Base-by-base conservation (phyloP, 1,140 invertebrate species). In the Riptortus pedestris region DNA sequence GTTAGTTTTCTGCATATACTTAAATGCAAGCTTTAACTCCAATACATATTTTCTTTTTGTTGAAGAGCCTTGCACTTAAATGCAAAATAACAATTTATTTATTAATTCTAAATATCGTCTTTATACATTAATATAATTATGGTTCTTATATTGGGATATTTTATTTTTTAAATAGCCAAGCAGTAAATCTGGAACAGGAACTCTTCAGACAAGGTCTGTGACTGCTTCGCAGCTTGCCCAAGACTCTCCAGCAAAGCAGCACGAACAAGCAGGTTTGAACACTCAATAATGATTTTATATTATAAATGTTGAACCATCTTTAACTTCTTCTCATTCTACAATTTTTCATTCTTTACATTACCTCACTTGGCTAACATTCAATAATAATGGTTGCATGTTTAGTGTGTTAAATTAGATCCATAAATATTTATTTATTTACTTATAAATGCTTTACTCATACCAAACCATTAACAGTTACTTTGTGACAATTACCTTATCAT, bases 141-240 rank as follows among this genome's bases (percentile, higher is more conserved):
- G 7, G 33, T 9, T 38, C 2, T 45, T 45, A 2, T n/a, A 45
- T 18, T 45, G 14, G 2, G 20, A 45, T 63, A 55, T 43, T 38
- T 64, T 67, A 43, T 67, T 60, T 63, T 70, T 51, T 67, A 74
- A 73, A 27, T 69, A 81, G 77, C 80, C 81, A n/a, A 78, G 77
- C 58, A 73, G 75, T 45, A 75, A 66, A 38, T 75, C 24, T 14
- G 68, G 29, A 67, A 87, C 85, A 1, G 85, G 87, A 69, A 93
- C 90, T 7, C 78, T 93, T 64, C 90, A 93, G 76, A 93, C 90
- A 9, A 82, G 90, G 70, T 90, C 88, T 57, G 91, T 93, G 1
- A 93, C 90, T 0, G 91, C 90, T 51, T 92, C 90, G 12, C 90
- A 93, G 75, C 73, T 93, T 29, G 88, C 88, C 61, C 90, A 87